phyloP scores from a whole-genome alignment of 2,888 invertebrate species.

The Fragum sueziense region DNA sequence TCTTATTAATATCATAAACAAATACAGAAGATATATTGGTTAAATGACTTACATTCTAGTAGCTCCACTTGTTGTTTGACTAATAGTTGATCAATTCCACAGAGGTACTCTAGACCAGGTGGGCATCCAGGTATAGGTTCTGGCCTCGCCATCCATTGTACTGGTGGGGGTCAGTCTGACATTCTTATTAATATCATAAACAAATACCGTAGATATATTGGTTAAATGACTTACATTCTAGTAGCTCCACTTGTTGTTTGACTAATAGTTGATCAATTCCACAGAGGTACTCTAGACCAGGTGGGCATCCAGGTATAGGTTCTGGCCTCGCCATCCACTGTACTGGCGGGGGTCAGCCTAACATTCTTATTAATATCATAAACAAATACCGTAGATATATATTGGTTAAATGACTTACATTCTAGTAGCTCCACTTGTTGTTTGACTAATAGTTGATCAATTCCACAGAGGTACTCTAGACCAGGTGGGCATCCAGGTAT shows the following conservation, averaged over 20 bases:
- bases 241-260: constrained; percentile 75
- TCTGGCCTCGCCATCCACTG: constrained; percentile 72
- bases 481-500: constrained; percentile 78
- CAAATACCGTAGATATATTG: no score
- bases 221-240: constrained; percentile 59
- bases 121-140: constrained; percentile 74
- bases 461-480: constrained; percentile 77
- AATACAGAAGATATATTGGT: no score
- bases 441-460: constrained; percentile 77
- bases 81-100: constrained; percentile 76
- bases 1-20: constrained; percentile 12
- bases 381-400: no score
- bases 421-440: constrained; percentile 76
- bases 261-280: constrained; percentile 77
- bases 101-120: constrained; percentile 79
- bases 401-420: no score
- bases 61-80: constrained; percentile 77
- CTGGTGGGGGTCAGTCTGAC: constrained; percentile 36
- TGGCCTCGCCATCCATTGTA: constrained; percentile 71
- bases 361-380: constrained; percentile 24
- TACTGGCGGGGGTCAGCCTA: constrained; percentile 35
- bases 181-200: constrained; percentile 19
- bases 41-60: constrained; percentile 55
- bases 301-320: constrained; percentile 74
- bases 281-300: constrained; percentile 79